Conservation (phyloP, 1,140 invertebrate genomes). For the Centruroides vittatus region DNA sequence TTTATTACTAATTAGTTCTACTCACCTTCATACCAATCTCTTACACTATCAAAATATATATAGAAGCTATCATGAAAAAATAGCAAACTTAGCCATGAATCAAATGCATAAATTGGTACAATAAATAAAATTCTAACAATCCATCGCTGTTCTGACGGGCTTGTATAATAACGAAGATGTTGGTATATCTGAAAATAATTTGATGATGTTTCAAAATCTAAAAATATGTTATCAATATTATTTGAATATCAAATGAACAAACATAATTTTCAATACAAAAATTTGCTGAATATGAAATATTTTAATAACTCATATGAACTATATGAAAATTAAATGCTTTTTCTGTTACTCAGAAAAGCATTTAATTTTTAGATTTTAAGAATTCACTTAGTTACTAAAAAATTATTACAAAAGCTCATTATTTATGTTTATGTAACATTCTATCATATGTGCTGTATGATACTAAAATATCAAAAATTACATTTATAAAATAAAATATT, state of each 20-base stretch:
- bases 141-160: slow-evolving; percentile 97
- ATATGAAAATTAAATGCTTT: no score
- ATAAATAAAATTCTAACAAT: slow-evolving; percentile 98
- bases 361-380: no score
- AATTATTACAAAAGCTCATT: no score
- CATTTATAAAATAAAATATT: no score
- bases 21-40: slow-evolving; percentile 97
- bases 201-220: slow-evolving; percentile 4
- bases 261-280: background rate
- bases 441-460: no score
- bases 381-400: no score
- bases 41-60: slow-evolving; percentile 96
- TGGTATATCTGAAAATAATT: slow-evolving; percentile 73
- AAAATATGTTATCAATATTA: background rate
- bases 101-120: slow-evolving; percentile 95
- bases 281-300: background rate
- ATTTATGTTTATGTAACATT: no score
- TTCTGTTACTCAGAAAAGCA: no score
- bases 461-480: no score
- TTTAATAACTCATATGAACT: background rate
- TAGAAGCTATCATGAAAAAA: slow-evolving; percentile 97
- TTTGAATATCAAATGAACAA: background rate
- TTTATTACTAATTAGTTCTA: background rate
- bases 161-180: slow-evolving; percentile 65
- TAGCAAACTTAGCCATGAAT: slow-evolving; percentile 94